These are phyloP conservation scores for Dryomyza anilis DNA, from an alignment of 2,888 invertebrate genomes.

Conservation along the genomic window DNA sequence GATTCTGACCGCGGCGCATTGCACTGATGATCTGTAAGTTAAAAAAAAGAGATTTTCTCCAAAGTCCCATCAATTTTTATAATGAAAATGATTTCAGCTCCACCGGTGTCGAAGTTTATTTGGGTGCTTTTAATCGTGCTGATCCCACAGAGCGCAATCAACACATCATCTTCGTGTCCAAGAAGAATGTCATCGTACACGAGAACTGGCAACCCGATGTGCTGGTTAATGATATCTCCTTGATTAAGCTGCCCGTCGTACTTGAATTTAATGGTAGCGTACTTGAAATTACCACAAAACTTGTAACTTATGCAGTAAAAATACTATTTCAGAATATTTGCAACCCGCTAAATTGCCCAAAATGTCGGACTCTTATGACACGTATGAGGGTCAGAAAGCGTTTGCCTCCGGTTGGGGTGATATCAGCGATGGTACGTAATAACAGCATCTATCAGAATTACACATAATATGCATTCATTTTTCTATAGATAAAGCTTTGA, in stretches of 20 bases:
- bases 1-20: conserved; percentile 48
- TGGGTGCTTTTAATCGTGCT: conserved; percentile 36
- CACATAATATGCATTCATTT: no score
- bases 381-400: conserved; percentile 40
- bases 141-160: conserved; percentile 32
- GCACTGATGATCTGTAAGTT: conserved; percentile 25
- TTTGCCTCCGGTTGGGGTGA: conserved; percentile 56
- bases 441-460: no score
- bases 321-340: conserved; percentile 37
- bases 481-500: conserved; percentile 18
- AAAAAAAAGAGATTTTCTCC: background rate
- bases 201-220: conserved; percentile 30
- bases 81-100: conserved; percentile 17
- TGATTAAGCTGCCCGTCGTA: conserved; percentile 37
- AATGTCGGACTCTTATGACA: conserved; percentile 25
- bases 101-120: conserved; percentile 28
- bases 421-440: conserved; percentile 43
- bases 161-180: conserved; percentile 30
- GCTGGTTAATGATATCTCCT: conserved; percentile 43
- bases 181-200: conserved; percentile 33
- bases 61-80: background rate
- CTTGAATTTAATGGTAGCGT: conserved; percentile 32
- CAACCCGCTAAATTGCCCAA: conserved; percentile 46
- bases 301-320: background rate
- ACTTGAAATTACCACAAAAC: background rate